These are phyloP conservation scores for Bellardia pandia DNA, from an alignment of 2,888 invertebrate species.

Conservation along the genomic window DNA sequence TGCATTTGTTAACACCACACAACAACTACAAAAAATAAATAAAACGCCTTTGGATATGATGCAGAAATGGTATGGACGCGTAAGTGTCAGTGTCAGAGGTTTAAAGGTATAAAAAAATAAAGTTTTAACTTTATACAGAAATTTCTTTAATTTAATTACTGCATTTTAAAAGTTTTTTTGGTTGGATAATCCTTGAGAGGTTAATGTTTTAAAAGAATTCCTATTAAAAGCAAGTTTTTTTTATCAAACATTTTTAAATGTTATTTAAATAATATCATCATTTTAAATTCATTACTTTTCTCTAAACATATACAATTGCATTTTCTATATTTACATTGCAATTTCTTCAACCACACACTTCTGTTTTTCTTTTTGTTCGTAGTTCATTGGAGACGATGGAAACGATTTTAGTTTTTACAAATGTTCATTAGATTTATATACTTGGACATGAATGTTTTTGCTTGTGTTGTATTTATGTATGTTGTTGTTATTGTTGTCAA, in stretches of 20 bases:
- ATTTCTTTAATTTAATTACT: too few species aligned
- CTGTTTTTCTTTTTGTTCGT: conserved; percentile 30
- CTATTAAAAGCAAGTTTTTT: too few species aligned
- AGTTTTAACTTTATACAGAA: too few species aligned
- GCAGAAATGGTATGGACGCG: conserved; percentile 30
- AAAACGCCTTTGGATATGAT: conserved; percentile 55
- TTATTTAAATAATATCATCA: neutral
- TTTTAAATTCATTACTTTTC: conserved; percentile 13
- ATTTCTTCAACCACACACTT: conserved; percentile 45
- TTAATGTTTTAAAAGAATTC: too few species aligned
- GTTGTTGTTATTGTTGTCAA: conserved; percentile 43
- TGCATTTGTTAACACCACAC: conserved; percentile 66
- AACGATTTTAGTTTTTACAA: conserved; percentile 53
- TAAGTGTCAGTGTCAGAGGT: neutral
- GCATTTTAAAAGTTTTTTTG: too few species aligned
- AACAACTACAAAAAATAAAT: conserved; percentile 9
- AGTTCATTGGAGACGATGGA: conserved; percentile 31
- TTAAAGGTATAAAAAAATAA: conserved; percentile 19
- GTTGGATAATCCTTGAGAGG: too few species aligned
- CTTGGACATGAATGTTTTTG: conserved; percentile 50
- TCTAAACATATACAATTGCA: neutral
- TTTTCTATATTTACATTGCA: too few species aligned
- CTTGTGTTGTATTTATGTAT: conserved; percentile 30
- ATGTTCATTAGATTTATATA: conserved; percentile 71
- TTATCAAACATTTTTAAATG: too few species aligned